phyloP scores from a whole-genome alignment of 2,113 vertebrate species.

The Abramis brama region DNA sequence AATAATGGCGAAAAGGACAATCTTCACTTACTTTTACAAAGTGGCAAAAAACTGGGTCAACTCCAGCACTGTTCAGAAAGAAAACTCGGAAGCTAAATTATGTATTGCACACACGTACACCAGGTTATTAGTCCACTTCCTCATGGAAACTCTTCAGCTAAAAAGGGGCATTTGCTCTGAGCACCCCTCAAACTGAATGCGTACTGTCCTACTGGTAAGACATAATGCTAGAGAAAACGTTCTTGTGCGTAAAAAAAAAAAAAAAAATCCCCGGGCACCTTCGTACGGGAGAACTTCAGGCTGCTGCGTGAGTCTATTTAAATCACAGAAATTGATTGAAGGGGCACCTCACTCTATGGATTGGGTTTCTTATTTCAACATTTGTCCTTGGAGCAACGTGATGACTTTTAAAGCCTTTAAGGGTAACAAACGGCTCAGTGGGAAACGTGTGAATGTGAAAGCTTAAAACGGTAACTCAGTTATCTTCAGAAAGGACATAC shows the following conservation, averaged over 20 bases:
- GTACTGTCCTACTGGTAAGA: background rate
- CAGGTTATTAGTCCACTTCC: slow-evolving; percentile 41
- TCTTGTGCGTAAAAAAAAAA: background rate
- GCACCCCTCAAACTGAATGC: slow-evolving; percentile 14
- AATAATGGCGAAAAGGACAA: slow-evolving; percentile 50
- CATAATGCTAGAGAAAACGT: background rate
- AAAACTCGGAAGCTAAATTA: slow-evolving; percentile 36
- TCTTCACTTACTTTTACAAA: slow-evolving; percentile 10
- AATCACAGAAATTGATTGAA: slow-evolving; percentile 45
- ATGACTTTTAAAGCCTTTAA: slow-evolving; percentile 15
- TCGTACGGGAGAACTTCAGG: slow-evolving; percentile 15
- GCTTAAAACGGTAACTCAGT: background rate
- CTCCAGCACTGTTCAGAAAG: background rate
- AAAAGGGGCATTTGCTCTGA: slow-evolving; percentile 37
- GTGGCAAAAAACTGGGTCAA: slow-evolving; percentile 40
- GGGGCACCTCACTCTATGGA: slow-evolving; percentile 21
- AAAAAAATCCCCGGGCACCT: background rate
- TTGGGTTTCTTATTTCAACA: slow-evolving; percentile 30
- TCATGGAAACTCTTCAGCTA: slow-evolving; percentile 1
- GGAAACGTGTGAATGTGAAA: slow-evolving; percentile 6
- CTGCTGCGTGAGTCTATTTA: slow-evolving; percentile 36
- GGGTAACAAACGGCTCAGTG: background rate
- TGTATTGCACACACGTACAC: slow-evolving; percentile 34
- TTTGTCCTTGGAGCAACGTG: background rate
- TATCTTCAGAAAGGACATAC: slow-evolving; percentile 16